Evolutionary conservation across 2,797 vertebrate species (phyloP).

Genomic region (Kryptopterus vitreolus): DNA sequence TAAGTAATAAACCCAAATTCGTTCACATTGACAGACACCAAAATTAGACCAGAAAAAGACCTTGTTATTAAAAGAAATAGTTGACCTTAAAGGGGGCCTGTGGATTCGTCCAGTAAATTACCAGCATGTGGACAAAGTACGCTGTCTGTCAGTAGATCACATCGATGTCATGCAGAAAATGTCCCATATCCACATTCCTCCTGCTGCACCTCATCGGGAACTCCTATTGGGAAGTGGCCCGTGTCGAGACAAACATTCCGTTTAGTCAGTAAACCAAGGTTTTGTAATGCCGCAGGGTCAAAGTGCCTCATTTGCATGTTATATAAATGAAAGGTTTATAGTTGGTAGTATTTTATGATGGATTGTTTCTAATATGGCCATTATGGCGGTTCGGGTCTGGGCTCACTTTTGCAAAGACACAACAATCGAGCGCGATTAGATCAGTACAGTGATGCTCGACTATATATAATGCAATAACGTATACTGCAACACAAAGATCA

Average conservation of each 20-base stretch:
- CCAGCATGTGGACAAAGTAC: constrained; percentile 14
- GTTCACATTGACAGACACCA: constrained; percentile 9
- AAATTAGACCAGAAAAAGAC: constrained; percentile 13
- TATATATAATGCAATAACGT: no score
- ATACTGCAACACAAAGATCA: no score
- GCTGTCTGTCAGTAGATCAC: constrained; percentile 3
- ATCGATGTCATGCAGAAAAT: background rate
- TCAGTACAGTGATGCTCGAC: no score
- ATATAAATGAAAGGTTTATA: constrained; percentile 5
- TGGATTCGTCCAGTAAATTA: constrained; percentile 27
- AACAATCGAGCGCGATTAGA: background rate
- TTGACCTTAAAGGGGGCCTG: constrained; percentile 6
- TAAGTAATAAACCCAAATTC: background rate
- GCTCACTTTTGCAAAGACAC: background rate
- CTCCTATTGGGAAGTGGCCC: background rate
- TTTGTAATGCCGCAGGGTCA: constrained; percentile 21
- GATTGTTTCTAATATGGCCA: background rate
- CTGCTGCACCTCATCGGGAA: constrained; percentile 4
- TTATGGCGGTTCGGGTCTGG: background rate
- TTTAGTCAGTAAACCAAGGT: background rate
- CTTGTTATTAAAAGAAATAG: constrained; percentile 14
- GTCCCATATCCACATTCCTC: background rate
- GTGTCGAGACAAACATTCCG: constrained; percentile 6
- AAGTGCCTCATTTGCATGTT: constrained; percentile 1
- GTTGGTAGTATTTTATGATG: background rate